phyloP scores from a whole-genome alignment of 2,113 vertebrate species.

The Brienomyrus brachyistius region DNA sequence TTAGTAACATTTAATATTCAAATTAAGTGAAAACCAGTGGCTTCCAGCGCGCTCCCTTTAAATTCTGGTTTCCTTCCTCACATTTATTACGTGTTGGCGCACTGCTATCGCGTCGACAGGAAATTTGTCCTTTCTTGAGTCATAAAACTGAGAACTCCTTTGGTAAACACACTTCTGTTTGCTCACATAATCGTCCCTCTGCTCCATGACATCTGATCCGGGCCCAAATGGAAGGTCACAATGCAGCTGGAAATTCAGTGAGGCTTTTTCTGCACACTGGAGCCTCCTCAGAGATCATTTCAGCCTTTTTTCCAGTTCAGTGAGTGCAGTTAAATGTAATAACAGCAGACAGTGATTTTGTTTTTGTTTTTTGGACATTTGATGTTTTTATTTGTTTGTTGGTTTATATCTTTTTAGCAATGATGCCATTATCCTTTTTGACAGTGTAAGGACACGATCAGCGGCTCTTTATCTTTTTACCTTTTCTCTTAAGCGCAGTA shows the following conservation, averaged over 20 bases:
- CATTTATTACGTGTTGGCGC: background rate
- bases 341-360: background rate
- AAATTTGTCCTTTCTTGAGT: background rate
- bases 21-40: background rate
- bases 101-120: background rate
- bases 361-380: background rate
- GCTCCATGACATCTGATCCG: background rate
- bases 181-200: background rate
- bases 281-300: background rate
- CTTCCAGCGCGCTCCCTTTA: background rate
- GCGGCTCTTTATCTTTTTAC: background rate
- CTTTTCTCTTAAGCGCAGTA: background rate
- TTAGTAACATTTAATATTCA: background rate
- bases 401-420: background rate
- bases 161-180: background rate
- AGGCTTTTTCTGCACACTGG: background rate
- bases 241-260: background rate
- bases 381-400: background rate
- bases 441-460: background rate
- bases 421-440: background rate
- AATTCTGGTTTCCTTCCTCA: background rate
- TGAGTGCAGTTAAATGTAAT: background rate
- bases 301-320: background rate
- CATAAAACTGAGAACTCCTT: background rate
- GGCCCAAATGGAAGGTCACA: background rate